Conservation (phyloP, 2,888 invertebrate species). For the Scaptomyza tumidula region DNA sequence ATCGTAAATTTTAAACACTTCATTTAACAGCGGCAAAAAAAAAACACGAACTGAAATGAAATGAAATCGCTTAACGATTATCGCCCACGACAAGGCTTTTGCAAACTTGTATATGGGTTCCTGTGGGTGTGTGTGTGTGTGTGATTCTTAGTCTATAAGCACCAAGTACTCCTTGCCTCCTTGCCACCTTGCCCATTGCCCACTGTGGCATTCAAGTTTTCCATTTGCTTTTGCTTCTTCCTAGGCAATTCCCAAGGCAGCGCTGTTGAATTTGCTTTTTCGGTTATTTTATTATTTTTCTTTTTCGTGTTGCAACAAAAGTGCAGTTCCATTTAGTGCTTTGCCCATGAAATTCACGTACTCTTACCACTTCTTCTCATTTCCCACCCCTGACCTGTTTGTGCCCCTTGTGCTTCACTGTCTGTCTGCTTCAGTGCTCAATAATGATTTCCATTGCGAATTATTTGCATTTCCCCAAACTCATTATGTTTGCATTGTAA, state of each 20-base stretch:
- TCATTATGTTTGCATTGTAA: constrained; percentile 73
- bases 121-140: neutral
- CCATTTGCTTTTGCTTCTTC: constrained; percentile 26
- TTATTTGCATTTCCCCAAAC: constrained; percentile 74
- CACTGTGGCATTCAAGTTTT: constrained; percentile 20
- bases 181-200: neutral
- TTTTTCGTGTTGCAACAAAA: constrained; percentile 28
- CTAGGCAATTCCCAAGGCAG: constrained; percentile 29
- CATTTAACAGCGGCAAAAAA: constrained; percentile 55
- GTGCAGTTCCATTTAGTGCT: constrained; percentile 39
- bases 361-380: neutral
- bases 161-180: constrained; percentile 8
- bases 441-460: constrained; percentile 74
- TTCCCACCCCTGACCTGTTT: neutral
- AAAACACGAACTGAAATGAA: constrained; percentile 35
- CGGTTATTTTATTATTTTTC: neutral
- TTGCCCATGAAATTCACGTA: constrained; percentile 47
- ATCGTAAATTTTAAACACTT: constrained; percentile 75
- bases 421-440: constrained; percentile 64
- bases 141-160: constrained; percentile 29
- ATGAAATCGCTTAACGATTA: constrained; percentile 55
- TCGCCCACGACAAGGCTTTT: constrained; percentile 39
- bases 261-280: constrained; percentile 8
- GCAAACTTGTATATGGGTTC: constrained; percentile 7
- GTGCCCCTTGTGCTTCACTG: constrained; percentile 1